Base-by-base conservation (phyloP, 2,888 invertebrate species). In the Camponotus fellah region DNA sequence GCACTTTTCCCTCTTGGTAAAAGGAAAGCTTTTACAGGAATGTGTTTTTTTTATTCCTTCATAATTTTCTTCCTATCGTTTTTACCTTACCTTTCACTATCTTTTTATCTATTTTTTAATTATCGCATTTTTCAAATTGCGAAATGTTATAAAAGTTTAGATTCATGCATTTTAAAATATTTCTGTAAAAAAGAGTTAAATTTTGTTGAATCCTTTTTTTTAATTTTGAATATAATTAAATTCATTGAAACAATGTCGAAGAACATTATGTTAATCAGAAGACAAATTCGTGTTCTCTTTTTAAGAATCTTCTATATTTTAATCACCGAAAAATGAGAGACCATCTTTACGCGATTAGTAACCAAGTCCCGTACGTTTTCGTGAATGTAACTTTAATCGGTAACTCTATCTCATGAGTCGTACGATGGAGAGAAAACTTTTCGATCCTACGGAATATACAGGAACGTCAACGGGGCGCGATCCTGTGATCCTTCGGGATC, bases 401-500 rank as follows among this genome's bases (percentile, higher is more conserved):
- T 60, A 68, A 71, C 71, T 66, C 76, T 53, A 26, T 56, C 32
- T 62, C 72, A 81, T 65, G 76, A 85, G 65, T 75, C 58, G 43
- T 56, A n/a, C 64, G 75, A 65, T 74, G 62, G 10, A 58, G 68
- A 64, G 21, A 68, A 75, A 87, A 85, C 68, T 87, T 87, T 81
- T 71, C 80, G 84, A 85, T 82, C 86, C 74, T 65, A 43, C 34
- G 68, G 76, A 86, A 79, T 87, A 83, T 84, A 86, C 87, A 77
- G 75, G 60, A 85, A 74, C 56, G 79, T 75, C 65, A 81, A 83
- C 77, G 62, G 40, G 68, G 56, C 34, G 75, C 65, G 53, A 58
- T 49, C 60, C 65, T 75, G 76, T 77, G 85, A 85, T 86, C 87
- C 84, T 82, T 46, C 62, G 37, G 72, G 83, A 79, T n/a, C 40